phyloP scores from a whole-genome alignment of 2,113 vertebrate genomes.

The Oreotrochilus melanogaster region DNA sequence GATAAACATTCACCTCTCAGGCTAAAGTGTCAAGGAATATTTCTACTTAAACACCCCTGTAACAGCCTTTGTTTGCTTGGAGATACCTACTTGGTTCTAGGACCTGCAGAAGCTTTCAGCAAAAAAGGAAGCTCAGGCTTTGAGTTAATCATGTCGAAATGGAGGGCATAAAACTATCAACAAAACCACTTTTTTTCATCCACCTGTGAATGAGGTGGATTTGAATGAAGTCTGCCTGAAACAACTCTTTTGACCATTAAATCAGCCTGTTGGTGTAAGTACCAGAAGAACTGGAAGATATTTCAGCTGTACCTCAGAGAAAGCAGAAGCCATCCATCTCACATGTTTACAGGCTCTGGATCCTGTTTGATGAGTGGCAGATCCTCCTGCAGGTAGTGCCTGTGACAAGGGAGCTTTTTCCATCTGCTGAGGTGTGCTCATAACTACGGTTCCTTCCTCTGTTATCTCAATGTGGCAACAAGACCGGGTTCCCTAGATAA shows the following conservation, averaged over 20 bases:
- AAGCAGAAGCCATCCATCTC: rapidly evolving
- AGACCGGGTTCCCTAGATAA: not conserved
- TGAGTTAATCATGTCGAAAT: not conserved
- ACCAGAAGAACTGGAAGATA: not conserved
- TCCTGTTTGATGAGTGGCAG: not conserved
- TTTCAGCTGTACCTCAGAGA: not conserved
- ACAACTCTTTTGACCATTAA: not conserved
- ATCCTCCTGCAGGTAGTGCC: not conserved
- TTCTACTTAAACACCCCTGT: not conserved
- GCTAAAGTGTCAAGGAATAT: not conserved
- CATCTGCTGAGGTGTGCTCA: not conserved
- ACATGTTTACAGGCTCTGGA: not conserved
- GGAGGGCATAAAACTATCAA: not conserved
- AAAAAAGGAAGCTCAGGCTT: not conserved
- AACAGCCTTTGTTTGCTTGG: not conserved
- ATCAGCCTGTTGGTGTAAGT: not conserved
- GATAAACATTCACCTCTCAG: not conserved
- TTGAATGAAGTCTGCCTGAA: not conserved
- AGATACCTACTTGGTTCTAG: not conserved
- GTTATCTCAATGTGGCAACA: not conserved
- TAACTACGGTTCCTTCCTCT: not conserved
- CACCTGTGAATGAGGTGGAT: not conserved
- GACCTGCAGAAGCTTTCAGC: not conserved
- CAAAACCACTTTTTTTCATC: not conserved
- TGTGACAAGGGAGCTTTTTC: rapidly evolving